Evolutionary conservation across 1,140 invertebrate species (phyloP), one percentile per base, ranked within the genome.

Genomic region (Monochamus saltuarius): DNA sequence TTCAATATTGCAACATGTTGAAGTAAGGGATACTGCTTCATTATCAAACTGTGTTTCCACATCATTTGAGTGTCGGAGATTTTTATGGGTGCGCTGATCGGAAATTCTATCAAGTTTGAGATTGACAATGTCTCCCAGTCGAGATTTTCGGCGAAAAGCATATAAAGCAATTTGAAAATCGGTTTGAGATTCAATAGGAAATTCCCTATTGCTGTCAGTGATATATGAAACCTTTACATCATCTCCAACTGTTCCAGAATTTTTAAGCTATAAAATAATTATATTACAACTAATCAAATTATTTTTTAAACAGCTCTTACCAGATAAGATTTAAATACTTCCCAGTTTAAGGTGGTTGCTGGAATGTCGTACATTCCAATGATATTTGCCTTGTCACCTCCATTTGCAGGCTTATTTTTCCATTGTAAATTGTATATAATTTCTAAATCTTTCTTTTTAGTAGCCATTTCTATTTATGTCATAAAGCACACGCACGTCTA

Each of bases 281-380:
- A 19, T 42, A 59, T 16, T 19, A 10, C 39, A 29, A 38, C 13
- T 47, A 29, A 47, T 47, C 2, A 16, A 47, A 14, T 4, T 1
- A 4, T 11, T 47, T 47, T 47, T 11, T 22, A 16, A 4, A 16
- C 11, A 19, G 13, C 56, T 61, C 47, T 73, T 68, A 78, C 77
- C 66, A 78, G 59, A 61, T 78, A 78, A 4, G 73, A 74, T 66
- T 77, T 77, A 52, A 78, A 78, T 43, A 66, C 70, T 54, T 72
- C 62, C 66, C 71, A 77, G 65, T 74, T 71, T 10, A 76, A 58
- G 13, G 74, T 75, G 7, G 73, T 73, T 10, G 75, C 62, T 7
- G 72, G 69, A 11, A 72, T 72, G 52, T 78, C 77, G 54, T 70
- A 74, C 55, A 77, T 69, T 51, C 72, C 72, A 11, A 77, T 71